Evolutionary conservation across 2,888 invertebrate species (phyloP), one percentile per base, ranked within the genome.

Genomic region (Eugnorisma glareosa): DNA sequence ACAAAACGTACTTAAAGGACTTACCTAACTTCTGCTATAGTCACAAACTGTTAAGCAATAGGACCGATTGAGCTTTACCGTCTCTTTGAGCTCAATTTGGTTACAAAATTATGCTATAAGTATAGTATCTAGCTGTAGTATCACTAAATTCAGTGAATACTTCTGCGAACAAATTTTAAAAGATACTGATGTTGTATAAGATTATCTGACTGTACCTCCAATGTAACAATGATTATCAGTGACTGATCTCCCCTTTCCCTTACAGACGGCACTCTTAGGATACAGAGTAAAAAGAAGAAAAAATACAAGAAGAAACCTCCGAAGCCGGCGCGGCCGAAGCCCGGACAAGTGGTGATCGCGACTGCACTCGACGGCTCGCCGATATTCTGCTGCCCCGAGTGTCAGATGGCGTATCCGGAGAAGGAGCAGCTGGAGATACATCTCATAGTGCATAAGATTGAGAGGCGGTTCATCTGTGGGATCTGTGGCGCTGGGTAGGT

Each of bases 231-330:
- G 0, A 43, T 35, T 8, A 61, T 73, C 21, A n/a, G 11, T 61
- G 18, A 1, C n/a, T 48, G 10, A 67, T n/a, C 21, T 24, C 8
- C 31, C 10, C 0, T 21, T 61, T 69, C 43, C 51, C 54, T 82
- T 88, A 0, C 90, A 95, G 95, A 95, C 72, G 93, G 94, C 72
- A 91, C 92, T 0, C 81, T 94, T 3, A 86, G 90, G 66, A 92
- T 94, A 86, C 93, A 92, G 66, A 90, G 85, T 82, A 98, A 98
- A 90, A 98, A 98, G 92, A 98, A 98, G 96, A 98, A 98, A 95
- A 98, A 98, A 90, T 98, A 98, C 94, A 98, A 98, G 97, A 98
- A 98, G 95, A 98, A 98, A 93, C 97, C 98, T 0, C 97, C 98
- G 3, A 98, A 98, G 92, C 98, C 98, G 0, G 97, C 98, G 90